Conservation (phyloP, 2,113 vertebrate species). For the Paratilapia polleni region DNA sequence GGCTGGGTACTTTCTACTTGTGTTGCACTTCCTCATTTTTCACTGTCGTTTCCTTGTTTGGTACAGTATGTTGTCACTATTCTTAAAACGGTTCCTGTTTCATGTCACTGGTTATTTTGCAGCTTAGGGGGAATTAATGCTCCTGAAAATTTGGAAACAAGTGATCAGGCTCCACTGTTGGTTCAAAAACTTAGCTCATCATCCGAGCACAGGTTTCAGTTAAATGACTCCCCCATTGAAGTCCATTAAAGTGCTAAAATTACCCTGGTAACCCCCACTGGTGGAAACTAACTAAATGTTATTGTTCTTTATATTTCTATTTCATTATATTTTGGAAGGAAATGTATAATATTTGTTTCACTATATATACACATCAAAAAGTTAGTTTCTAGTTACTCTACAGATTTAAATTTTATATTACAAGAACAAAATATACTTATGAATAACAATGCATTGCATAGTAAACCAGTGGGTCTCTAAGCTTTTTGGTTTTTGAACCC, state of each 20-base stretch:
- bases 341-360: background rate
- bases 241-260: background rate
- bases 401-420: background rate
- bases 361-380: background rate
- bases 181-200: background rate
- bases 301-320: background rate
- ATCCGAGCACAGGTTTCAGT: background rate
- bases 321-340: background rate
- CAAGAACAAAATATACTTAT: background rate
- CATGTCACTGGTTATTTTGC: background rate
- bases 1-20: background rate
- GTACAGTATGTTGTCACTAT: background rate
- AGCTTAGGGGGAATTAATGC: background rate
- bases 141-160: background rate
- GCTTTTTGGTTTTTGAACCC: rapidly evolving
- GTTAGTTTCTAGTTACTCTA: background rate
- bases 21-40: background rate
- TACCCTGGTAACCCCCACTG: background rate
- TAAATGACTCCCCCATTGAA: background rate
- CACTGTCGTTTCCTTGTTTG: background rate
- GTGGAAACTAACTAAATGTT: background rate
- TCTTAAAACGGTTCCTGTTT: background rate
- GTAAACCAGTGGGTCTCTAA: background rate
- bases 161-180: background rate
- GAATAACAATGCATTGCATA: background rate